These are phyloP conservation scores for Eupristina koningsbergeri DNA, from an alignment of 1,140 invertebrate genomes.

Conservation along the genomic window DNA sequence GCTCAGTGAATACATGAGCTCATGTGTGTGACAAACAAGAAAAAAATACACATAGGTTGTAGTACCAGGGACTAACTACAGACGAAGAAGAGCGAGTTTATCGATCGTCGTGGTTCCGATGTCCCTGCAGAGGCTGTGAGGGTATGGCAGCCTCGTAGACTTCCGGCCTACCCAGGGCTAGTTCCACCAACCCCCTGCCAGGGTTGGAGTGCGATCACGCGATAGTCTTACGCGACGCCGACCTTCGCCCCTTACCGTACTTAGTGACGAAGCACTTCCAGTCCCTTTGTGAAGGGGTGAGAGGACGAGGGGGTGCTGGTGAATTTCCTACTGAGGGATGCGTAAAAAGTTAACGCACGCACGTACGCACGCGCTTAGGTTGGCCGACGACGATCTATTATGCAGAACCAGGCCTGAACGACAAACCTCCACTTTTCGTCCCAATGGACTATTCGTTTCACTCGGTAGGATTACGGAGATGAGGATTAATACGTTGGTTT, in stretches of 20 bases:
- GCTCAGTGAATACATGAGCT: not conserved
- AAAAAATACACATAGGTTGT: not conserved
- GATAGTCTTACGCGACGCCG: not conserved
- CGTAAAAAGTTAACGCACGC: not conserved
- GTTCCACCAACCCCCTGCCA: conserved; percentile 4
- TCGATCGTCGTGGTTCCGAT: conserved; percentile 5
- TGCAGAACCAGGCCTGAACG: not conserved
- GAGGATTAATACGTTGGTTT: conserved; percentile 14
- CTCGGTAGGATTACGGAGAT: not conserved
- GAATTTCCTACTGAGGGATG: not conserved
- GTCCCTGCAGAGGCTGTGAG: not conserved
- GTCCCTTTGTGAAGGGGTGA: not conserved
- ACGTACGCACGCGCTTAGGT: not conserved
- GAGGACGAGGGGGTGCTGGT: not conserved
- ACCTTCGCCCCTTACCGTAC: not conserved
- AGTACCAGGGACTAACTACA: not conserved
- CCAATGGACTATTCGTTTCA: conserved; percentile 13
- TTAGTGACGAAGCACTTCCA: not conserved
- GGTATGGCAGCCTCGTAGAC: not conserved
- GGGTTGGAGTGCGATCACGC: too few relatives aligned
- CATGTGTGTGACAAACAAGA: not conserved
- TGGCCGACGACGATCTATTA: not conserved
- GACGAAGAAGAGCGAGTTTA: not conserved
- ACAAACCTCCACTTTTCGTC: not conserved
- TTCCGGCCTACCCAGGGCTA: not conserved